Evolutionary conservation across 1,140 invertebrate species (phyloP), one percentile per base, ranked within the genome.

Genomic region (Drosophila kohkoa): DNA sequence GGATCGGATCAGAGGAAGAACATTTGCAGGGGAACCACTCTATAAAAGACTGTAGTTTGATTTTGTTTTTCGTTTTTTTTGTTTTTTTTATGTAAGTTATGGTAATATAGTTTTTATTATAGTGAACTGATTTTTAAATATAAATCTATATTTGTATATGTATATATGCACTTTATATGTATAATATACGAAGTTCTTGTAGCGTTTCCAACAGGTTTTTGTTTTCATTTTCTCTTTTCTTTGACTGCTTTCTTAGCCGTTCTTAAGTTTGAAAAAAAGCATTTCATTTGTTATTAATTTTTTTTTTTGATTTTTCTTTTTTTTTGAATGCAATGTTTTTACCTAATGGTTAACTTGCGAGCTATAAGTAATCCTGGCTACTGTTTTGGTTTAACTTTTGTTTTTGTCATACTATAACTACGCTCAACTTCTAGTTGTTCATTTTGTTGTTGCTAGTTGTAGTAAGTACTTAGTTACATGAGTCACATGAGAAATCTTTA

Each of bases 71-170:
- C 54, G 38, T 55, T 38, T 55, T 55, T 55, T 55, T 64, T 60
- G 70, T 68, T 74, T 60, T 72, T 82, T 66, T 88, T 25, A 25
- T 25, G 20, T 25, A 83, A 88, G 83, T 75, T 89, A 88, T 88
- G 85, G 81, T 89, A 85, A 81, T 90, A 89, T 89, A 89, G 75
- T 85, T 88, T 88, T 85, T 89, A 89, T 89, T 89, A 88, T 88
- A 89, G 85, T 90, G 85, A 89, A 89, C 86, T 88, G 83, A 88
- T 89, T 82, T 88, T 88, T 85, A 81, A 85, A 82, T 87, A 87
- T 87, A 86, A 62, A 75, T 74, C 52, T 77, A 77, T 68, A 63
- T 67, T 83, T 86, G 49, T 86, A 75, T 89, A 74, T 89, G 62
- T 77, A 65, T 85, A 88, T 82, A 87, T 78, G 74, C 73, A 82